These are phyloP conservation scores for Eueides isabella DNA, from an alignment of 1,140 invertebrate genomes.

Conservation along the genomic window DNA sequence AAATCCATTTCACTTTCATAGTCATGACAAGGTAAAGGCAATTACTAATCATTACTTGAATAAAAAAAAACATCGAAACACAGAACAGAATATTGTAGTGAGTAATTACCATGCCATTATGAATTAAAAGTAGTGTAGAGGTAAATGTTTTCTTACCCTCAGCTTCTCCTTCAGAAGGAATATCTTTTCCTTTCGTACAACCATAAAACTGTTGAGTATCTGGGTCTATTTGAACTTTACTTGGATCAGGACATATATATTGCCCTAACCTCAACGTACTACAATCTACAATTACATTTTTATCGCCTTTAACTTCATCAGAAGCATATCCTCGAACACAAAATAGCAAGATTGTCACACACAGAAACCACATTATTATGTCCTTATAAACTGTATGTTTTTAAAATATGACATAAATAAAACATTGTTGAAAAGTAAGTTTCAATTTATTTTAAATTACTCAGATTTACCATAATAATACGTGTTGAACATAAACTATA, in stretches of 20 bases:
- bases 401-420: not conserved
- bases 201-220: conserved; percentile 94
- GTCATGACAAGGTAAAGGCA: no score
- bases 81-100: no score
- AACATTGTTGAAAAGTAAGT: not conserved
- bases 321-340: conserved; percentile 48
- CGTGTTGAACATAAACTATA: not conserved
- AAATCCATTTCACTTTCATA: no score
- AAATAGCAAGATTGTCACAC: conserved; percentile 43
- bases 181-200: conserved; percentile 84
- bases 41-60: no score
- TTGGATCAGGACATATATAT: conserved; percentile 92
- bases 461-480: not conserved
- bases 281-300: conserved; percentile 83
- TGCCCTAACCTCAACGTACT: conserved; percentile 90
- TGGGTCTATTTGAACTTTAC: conserved; percentile 90
- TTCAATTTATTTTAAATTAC: not conserved
- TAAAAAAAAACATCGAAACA: no score
- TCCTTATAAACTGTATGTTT: not conserved
- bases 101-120: not conserved
- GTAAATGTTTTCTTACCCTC: conserved; percentile 83
- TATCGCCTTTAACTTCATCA: conserved; percentile 63
- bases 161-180: conserved; percentile 87
- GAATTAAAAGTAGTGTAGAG: not conserved
- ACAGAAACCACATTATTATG: conserved; percentile 21